Evolutionary conservation across 2,797 vertebrate genomes (phyloP), one percentile per base, ranked within the genome.

Genomic region (Aphelocoma californica): DNA sequence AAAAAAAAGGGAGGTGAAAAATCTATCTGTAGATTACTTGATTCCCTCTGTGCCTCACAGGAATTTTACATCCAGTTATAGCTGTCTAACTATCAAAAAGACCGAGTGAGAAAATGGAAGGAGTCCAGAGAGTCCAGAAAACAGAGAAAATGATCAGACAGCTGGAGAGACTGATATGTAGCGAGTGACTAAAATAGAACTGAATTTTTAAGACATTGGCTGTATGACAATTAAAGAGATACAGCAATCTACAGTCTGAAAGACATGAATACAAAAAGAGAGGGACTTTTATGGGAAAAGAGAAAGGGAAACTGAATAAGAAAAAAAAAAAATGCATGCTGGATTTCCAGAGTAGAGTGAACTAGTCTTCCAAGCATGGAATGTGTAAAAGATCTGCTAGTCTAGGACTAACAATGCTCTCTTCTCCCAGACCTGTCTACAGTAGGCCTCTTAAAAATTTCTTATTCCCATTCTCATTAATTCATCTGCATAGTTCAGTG

Each of bases 131-230:
- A 25, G 53, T 67, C 82, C 91, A 96, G 87, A 93, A 95, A 88
- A 79, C 9, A 77, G 73, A 24, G 86, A 73, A 96, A 92, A 91
- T 66, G 0, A 92, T 86, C 79, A 96, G 65, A 87, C 50, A 83
- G 72, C 29, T 77, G 78, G 44, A 93, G 80, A 88, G 62, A 73
- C 31, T 60, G 45, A 93, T 79, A 93, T 0, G 5, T 36, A 70
- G n/a, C 31, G 44, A 94, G 60, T 36, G 54, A 94, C 92, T 85
- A 94, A 96, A 97, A 96, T 94, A 97, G 91, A 94, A 90, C 42
- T 34, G 50, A 78, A 85, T 93, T 92, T 90, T 93, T 70, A 92
- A 85, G 78, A 73, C 48, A 21, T 58, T 96, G 95, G 90, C 86
- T 65, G 34, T 40, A 28, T 19, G 87, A 94, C 90, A 96, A 16